phyloP scores from a whole-genome alignment of 2,888 invertebrate species.

The Dolichomitus sp. region DNA sequence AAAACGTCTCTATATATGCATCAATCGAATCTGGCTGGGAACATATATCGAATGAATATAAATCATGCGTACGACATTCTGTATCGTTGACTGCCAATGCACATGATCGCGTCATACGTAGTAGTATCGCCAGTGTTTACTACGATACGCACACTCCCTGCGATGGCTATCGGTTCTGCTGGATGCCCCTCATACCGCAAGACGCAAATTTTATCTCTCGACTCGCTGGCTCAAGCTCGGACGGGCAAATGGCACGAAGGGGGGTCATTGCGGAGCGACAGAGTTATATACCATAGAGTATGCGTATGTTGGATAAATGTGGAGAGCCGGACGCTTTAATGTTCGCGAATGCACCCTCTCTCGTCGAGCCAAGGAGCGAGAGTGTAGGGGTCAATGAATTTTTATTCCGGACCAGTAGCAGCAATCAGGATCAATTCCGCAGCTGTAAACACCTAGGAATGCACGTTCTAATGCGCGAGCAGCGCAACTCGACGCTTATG shows the following conservation, averaged over 20 bases:
- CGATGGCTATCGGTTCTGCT: conserved; percentile 1
- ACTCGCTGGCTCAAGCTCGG: not conserved
- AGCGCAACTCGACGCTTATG: not conserved
- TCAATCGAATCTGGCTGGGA: conserved; percentile 7
- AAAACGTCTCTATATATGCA: not conserved
- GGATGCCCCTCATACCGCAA: not conserved
- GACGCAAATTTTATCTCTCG: conserved; percentile 4
- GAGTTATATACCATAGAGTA: not conserved
- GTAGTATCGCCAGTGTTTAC: not conserved
- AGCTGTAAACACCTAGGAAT: conserved; percentile 69
- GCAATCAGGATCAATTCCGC: conserved; percentile 65
- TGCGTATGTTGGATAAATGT: not conserved
- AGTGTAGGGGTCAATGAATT: conserved; percentile 66
- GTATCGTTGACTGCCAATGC: not conserved
- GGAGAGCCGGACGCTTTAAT: not conserved
- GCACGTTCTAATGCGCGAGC: conserved; percentile 67
- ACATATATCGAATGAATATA: conserved; percentile 14
- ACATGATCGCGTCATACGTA: conserved; percentile 1
- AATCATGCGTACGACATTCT: conserved; percentile 19
- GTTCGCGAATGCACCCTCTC: conserved; percentile 8
- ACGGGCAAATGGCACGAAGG: not conserved
- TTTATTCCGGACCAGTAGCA: conserved; percentile 63
- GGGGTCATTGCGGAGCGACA: not conserved
- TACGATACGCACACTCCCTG: not conserved
- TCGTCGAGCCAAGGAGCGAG: conserved; percentile 40